phyloP scores from a whole-genome alignment of 2,113 vertebrate genomes.

The Saguinus midas region DNA sequence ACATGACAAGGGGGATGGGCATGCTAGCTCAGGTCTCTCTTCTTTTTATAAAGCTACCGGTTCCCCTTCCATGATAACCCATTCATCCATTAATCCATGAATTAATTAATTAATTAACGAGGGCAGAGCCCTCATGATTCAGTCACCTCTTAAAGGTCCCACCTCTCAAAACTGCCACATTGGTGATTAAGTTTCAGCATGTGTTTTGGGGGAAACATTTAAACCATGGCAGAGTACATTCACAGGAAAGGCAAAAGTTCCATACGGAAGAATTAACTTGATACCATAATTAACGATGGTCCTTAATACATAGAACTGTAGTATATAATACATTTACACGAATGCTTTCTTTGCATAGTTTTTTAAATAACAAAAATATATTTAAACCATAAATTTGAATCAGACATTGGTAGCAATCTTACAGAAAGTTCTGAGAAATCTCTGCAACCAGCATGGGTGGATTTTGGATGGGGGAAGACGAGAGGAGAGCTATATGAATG shows the following conservation, averaged over 20 bases:
- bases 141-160: neutral
- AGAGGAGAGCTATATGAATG: neutral
- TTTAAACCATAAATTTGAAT: constrained; percentile 17
- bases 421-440: neutral
- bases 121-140: neutral
- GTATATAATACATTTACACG: neutral
- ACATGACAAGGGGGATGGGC: neutral
- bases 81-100: neutral
- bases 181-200: neutral
- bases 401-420: constrained; percentile 9
- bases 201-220: neutral
- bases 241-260: neutral
- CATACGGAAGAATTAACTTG: neutral
- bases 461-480: neutral
- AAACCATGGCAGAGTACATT: neutral
- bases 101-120: neutral
- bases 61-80: neutral
- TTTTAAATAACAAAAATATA: constrained; percentile 7
- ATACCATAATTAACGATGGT: neutral
- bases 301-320: neutral
- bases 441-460: neutral
- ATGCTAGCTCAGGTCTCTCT: neutral
- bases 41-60: neutral
- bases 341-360: neutral
- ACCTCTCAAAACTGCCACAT: neutral